Evolutionary conservation across 2,797 vertebrate species (phyloP).

Genomic region (Garrulus glandarius): DNA sequence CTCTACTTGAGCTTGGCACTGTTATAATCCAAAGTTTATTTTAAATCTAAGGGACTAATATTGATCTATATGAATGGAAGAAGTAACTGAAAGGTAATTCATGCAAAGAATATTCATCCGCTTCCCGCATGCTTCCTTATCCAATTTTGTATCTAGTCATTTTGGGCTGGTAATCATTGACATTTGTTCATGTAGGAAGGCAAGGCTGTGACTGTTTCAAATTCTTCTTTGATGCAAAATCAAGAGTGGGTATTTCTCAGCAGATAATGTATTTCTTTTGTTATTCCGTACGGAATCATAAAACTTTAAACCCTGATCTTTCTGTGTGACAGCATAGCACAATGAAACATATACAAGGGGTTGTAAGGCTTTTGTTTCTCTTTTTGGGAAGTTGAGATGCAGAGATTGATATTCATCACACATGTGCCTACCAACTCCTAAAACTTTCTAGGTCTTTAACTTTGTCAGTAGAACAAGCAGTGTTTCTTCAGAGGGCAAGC

Average conservation of each 20-base stretch:
- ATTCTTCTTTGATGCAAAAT: not conserved
- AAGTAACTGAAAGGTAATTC: slow-evolving; percentile 12
- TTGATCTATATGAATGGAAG: slow-evolving; percentile 15
- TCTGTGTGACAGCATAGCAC: not conserved
- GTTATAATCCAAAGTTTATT: slow-evolving; percentile 22
- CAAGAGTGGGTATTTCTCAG: slow-evolving; percentile 9
- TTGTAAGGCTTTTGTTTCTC: not conserved
- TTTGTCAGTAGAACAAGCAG: not conserved
- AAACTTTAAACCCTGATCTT: slow-evolving; percentile 4
- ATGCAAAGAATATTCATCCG: not conserved
- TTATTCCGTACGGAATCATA: not conserved
- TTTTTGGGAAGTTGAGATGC: not conserved
- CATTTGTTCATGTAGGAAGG: slow-evolving; percentile 13
- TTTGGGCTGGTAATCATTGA: not conserved
- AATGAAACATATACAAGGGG: not conserved
- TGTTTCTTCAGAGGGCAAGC: not conserved
- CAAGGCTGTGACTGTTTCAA: not conserved
- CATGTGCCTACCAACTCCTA: not conserved
- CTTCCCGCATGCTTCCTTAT: not conserved
- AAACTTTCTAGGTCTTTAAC: not conserved
- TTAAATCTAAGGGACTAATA: slow-evolving; percentile 26
- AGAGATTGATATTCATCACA: not conserved
- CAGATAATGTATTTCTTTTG: not conserved
- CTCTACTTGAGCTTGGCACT: slow-evolving; percentile 35
- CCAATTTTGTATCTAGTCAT: not conserved